A percentile compares a stretch with the other conserved stretches of the same genome.
These are phyloP conservation scores for Chiroxiphia lanceolata DNA, from an alignment of 2,797 vertebrate species.

Conservation along the genomic window DNA sequence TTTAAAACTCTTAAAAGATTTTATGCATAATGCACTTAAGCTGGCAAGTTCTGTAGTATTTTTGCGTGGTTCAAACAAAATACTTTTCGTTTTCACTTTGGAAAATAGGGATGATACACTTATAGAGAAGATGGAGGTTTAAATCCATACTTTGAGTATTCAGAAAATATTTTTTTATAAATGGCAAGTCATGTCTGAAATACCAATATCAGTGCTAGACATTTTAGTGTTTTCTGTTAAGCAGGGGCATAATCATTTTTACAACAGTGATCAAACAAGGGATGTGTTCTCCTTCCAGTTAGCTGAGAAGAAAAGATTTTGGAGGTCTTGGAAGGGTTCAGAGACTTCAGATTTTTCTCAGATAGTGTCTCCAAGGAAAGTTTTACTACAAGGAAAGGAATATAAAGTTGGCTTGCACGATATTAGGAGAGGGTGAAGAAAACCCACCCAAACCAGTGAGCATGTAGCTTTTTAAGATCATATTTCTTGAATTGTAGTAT, in stretches of 20 bases:
- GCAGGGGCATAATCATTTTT: not conserved
- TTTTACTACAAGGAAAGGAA: not conserved
- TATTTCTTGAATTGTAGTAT: not conserved
- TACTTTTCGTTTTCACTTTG: not conserved
- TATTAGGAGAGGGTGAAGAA: not conserved
- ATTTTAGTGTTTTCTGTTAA: not conserved
- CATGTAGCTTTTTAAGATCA: not conserved
- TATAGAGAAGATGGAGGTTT: not conserved
- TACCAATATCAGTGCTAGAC: not conserved
- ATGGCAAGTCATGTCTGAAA: not conserved
- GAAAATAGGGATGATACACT: not conserved
- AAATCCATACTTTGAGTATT: not conserved
- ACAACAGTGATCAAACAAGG: rapidly evolving
- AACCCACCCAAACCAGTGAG: not conserved
- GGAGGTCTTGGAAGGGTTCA: not conserved
- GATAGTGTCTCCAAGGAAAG: not conserved
- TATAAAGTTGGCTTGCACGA: not conserved
- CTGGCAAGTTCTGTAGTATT: not conserved
- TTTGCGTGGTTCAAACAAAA: not conserved
- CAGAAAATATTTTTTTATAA: not conserved
- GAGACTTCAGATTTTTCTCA: not conserved
- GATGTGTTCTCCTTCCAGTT: not conserved
- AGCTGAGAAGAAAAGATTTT: not conserved
- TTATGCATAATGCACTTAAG: not conserved
- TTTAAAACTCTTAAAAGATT: not conserved